Base-by-base conservation (phyloP, 2,888 invertebrate species). In the Boloria euphrosyne region DNA sequence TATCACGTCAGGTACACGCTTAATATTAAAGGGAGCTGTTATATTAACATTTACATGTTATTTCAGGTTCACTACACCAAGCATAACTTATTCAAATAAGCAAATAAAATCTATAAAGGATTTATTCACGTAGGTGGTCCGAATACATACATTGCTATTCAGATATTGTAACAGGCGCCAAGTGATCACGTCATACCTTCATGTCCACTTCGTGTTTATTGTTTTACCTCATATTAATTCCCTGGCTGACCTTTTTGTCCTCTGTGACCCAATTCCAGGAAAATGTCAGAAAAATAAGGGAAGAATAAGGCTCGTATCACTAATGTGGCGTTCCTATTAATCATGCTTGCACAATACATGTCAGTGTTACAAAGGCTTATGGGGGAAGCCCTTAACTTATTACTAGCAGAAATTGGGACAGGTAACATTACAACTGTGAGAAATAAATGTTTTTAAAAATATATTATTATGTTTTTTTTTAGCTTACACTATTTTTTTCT, bases 261-360 rank as follows among this genome's bases (percentile, higher is more conserved):
- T 74, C 74, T 71, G 69, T 82, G 86, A 86, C 87, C 87, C 77
- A 85, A 80, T 85, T 84, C 78, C 77, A 78, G 80, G 80, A 81
- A 80, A 85, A 86, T 88, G 87, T 86, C 88, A 86, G 75, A 74
- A 70, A 73, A 74, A 75, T 73, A 70, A 61, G 67, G 66, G 62
- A 70, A 69, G 72, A 72, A 87, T 87, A 85, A 76, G 58, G 63
- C 73, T 76, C 83, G 80, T 84, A 86, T 89, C 89, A 87, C 86
- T 87, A 88, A 83, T 81, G 82, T 78, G 79, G 76, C 77, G 74
- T 78, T 73, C 78, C 82, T 82, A 90, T 91, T 87, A 90, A 90
- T 90, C 90, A 90, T 85, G 75, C 81, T 85, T 79, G 77, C 85
- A 91, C 90, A 91, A 90, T 89, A 83, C 82, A 80, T 76, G 87